phyloP scores from a whole-genome alignment of 2,888 invertebrate genomes.

The Drosophila lacicola region DNA sequence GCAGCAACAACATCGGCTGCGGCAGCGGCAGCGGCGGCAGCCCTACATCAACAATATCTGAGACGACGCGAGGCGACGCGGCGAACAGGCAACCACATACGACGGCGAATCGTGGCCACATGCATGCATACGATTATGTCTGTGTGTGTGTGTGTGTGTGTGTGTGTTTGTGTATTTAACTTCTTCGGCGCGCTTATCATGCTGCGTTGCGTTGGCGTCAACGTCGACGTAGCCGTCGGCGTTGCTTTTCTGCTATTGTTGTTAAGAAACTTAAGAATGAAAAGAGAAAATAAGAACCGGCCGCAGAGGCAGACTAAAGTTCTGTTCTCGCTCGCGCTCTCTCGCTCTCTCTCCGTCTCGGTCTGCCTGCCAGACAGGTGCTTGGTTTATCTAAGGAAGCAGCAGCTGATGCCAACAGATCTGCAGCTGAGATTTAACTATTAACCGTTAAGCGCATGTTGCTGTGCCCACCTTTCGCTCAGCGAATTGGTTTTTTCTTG shows the following conservation, averaged over 20 bases:
- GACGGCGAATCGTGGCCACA: constrained; percentile 36
- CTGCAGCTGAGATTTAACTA: constrained; percentile 34
- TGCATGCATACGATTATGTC: constrained; percentile 28
- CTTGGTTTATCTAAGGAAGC: constrained; percentile 30
- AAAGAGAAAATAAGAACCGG: constrained; percentile 26
- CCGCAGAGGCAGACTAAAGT: constrained; percentile 10
- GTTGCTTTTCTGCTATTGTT: constrained; percentile 44
- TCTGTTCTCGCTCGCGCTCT: constrained; percentile 1
- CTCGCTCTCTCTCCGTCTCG: not conserved
- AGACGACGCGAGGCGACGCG: constrained; percentile 39
- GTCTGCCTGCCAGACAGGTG: constrained; percentile 12
- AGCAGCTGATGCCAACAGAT: constrained; percentile 37
- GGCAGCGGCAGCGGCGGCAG: constrained; percentile 13
- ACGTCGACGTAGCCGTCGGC: constrained; percentile 22
- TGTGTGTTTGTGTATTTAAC: constrained; percentile 29
- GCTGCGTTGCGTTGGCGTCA: constrained; percentile 50
- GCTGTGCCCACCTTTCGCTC: constrained; percentile 29
- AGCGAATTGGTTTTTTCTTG: constrained; percentile 20
- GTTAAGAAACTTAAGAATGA: constrained; percentile 62
- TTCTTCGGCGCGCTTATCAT: constrained; percentile 55
- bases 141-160: constrained; percentile 1
- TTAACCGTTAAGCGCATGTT: constrained; percentile 31
- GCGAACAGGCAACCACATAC: constrained; percentile 16
- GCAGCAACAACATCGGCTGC: constrained; percentile 12
- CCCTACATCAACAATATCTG: constrained; percentile 57